A percentile compares a stretch with the other conserved stretches of the same genome.
Conservation (phyloP, 2,888 invertebrate species). For the Phania funesta region DNA sequence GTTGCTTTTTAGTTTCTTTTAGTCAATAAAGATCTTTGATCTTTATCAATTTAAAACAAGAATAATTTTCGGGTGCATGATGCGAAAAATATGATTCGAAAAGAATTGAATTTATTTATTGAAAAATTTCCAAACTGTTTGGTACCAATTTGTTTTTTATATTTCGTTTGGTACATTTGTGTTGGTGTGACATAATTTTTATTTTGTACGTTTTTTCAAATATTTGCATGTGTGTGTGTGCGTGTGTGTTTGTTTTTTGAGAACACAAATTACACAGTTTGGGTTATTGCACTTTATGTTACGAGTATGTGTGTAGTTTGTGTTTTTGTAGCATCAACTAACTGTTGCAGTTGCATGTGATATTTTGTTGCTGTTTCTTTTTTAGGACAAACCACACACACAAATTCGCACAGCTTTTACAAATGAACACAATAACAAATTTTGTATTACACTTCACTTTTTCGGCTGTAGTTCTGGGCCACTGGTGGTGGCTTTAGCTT, state of each 20-base stretch:
- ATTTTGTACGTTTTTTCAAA: background rate
- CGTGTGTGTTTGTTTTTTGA: conserved; percentile 16
- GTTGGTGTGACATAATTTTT: conserved; percentile 31
- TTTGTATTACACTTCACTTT: background rate
- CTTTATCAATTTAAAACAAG: conserved; percentile 36
- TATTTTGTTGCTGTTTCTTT: background rate
- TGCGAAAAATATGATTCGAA: too few relatives aligned
- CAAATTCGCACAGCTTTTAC: background rate
- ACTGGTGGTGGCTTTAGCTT: conserved; percentile 11
- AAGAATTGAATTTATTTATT: background rate
- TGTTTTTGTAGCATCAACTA: conserved; percentile 31
- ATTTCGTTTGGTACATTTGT: too few relatives aligned
- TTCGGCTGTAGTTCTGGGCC: conserved; percentile 13
- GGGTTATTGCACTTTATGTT: conserved; percentile 59
- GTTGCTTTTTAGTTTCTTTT: background rate
- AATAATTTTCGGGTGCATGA: conserved; percentile 2
- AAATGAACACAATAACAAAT: background rate
- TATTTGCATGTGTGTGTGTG: background rate
- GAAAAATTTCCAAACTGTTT: conserved; percentile 3
- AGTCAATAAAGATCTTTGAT: conserved; percentile 48
- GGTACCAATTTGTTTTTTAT: background rate
- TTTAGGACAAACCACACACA: conserved; percentile 34
- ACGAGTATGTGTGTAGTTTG: conserved; percentile 1
- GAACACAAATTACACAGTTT: conserved; percentile 27
- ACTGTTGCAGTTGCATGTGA: conserved; percentile 5